phyloP scores from a whole-genome alignment of 2,113 vertebrate genomes.

The Tragelaphus buxtoni region DNA sequence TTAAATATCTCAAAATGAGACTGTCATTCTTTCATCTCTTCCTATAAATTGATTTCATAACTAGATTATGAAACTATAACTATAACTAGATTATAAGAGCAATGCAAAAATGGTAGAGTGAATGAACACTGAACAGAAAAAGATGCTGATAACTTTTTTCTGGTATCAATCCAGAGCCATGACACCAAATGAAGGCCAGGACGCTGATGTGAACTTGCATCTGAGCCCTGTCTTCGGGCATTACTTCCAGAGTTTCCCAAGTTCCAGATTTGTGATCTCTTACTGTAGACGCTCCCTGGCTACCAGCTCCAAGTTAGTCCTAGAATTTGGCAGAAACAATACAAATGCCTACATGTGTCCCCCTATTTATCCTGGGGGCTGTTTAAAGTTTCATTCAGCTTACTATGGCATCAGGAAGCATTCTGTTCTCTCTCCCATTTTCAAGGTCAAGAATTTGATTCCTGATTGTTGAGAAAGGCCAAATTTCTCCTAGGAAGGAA shows the following conservation, averaged over 20 bases:
- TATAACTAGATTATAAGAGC: not conserved
- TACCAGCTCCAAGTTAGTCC: not conserved
- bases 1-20: not conserved
- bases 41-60: not conserved
- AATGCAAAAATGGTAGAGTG: not conserved
- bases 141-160: not conserved
- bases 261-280: not conserved
- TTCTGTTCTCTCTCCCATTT: not conserved
- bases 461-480: not conserved
- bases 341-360: not conserved
- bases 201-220: rapidly evolving
- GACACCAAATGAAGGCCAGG: not conserved
- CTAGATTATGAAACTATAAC: too few relatives aligned
- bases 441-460: slow-evolving; percentile 12
- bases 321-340: not conserved
- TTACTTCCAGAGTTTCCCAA: not conserved
- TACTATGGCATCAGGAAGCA: not conserved
- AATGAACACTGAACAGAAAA: not conserved
- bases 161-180: not conserved
- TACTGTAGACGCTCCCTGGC: not conserved
- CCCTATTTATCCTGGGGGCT: not conserved
- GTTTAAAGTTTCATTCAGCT: not conserved
- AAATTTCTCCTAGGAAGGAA: not conserved
- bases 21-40: not conserved
- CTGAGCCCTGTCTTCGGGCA: not conserved